phyloP scores from a whole-genome alignment of 2,113 vertebrate species.

The Natator depressus region DNA sequence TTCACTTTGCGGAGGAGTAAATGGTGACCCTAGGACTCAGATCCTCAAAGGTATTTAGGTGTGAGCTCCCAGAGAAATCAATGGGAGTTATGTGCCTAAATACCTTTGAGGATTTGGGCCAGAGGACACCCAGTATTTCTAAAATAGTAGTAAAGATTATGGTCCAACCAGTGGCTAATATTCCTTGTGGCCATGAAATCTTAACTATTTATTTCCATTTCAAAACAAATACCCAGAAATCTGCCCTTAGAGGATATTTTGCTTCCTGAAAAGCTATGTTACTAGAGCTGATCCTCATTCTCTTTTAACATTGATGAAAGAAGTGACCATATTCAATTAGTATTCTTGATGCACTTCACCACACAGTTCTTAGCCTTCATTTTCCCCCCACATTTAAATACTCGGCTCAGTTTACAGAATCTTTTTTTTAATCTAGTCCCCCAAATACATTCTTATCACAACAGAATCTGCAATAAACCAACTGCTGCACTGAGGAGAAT shows the following conservation, averaged over 20 bases:
- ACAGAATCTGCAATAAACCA: background rate
- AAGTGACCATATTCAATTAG: slow-evolving; percentile 11
- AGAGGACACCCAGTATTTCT: fast-evolving
- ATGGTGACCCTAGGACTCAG: background rate
- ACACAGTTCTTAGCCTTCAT: background rate
- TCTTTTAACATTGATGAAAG: background rate
- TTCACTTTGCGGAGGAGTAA: background rate
- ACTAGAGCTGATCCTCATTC: slow-evolving; percentile 11
- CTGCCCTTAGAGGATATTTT: background rate
- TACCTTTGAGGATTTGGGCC: background rate
- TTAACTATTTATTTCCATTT: background rate
- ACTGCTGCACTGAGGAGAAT: background rate
- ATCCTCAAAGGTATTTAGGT: background rate
- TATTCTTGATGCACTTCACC: slow-evolving; percentile 20
- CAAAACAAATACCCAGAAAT: background rate
- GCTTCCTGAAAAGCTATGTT: background rate
- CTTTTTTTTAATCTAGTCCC: slow-evolving; percentile 16
- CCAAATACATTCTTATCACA: background rate
- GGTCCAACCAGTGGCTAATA: background rate
- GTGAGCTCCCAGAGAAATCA: background rate
- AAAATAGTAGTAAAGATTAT: background rate
- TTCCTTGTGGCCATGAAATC: background rate
- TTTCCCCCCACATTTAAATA: slow-evolving; percentile 22
- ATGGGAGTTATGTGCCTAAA: background rate
- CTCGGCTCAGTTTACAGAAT: background rate